phyloP scores from a whole-genome alignment of 2,797 vertebrate genomes.

The Centroberyx gerrardi region DNA sequence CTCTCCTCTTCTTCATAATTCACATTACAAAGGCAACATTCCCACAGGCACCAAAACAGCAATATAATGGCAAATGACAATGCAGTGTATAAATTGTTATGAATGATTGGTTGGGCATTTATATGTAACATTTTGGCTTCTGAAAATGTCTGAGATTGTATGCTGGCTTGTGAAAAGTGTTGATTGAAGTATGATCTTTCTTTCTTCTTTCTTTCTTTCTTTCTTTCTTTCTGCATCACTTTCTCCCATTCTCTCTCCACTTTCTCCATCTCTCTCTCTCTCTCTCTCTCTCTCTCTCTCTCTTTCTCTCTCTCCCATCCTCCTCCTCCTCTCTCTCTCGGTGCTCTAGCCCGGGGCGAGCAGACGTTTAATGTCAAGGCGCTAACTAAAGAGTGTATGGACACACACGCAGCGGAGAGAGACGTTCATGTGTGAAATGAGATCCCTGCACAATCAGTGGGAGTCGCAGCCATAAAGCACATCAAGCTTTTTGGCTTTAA shows the following conservation, averaged over 20 bases:
- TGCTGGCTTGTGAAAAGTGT: too few species aligned
- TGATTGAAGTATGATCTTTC: too few species aligned
- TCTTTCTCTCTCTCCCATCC: conserved; percentile 14
- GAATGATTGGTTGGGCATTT: too few species aligned
- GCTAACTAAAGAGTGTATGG: conserved; percentile 74
- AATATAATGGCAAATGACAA: too few species aligned
- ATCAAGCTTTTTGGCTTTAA: conserved; percentile 72
- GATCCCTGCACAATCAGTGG: conserved; percentile 80
- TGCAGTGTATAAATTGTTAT: too few species aligned
- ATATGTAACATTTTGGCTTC: too few species aligned
- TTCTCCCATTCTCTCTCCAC: neutral
- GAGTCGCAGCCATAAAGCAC: conserved; percentile 77
- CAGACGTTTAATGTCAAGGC: conserved; percentile 78
- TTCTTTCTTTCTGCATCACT: conserved; percentile 8
- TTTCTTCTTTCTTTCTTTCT: conserved; percentile 46
- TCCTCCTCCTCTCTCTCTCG: conserved; percentile 30
- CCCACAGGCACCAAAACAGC: too few species aligned
- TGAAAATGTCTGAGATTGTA: too few species aligned
- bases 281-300: conserved; percentile 11
- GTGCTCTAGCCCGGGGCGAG: conserved; percentile 76
- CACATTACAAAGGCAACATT: too few species aligned
- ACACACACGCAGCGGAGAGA: conserved; percentile 61
- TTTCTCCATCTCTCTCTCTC: conserved; percentile 20
- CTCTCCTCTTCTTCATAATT: neutral
- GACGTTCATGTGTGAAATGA: conserved; percentile 86